These are phyloP conservation scores for Holothuria leucospilota DNA, from an alignment of 53 echinoderm and acorn worm genomes.

Conservation along the genomic window DNA sequence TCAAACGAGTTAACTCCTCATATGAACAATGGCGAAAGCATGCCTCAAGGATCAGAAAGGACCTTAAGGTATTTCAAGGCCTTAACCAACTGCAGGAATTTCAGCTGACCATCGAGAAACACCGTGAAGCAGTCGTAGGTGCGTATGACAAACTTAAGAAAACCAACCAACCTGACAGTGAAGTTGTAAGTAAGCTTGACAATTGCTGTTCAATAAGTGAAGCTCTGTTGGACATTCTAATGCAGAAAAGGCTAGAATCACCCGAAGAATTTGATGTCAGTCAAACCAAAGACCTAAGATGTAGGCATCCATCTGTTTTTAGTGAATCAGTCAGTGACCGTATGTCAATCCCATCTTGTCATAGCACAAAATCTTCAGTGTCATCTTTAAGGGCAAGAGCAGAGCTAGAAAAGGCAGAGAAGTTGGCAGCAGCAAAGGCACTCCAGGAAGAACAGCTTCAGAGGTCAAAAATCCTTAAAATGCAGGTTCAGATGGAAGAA, in stretches of 20 bases:
- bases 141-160: background rate
- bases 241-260: background rate
- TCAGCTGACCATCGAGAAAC: background rate
- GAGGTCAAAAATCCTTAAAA: constrained; percentile 10
- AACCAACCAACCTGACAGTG: background rate
- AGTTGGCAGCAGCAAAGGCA: too few relatives aligned
- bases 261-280: background rate
- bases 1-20: background rate
- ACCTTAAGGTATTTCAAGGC: background rate
- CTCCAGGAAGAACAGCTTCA: constrained; percentile 18
- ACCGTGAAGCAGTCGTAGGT: background rate
- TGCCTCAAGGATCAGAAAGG: background rate
- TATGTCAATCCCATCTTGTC: background rate
- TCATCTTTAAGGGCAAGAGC: background rate
- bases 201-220: background rate
- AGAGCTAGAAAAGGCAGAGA: constrained; percentile 7
- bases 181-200: background rate
- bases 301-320: background rate
- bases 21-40: background rate
- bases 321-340: background rate
- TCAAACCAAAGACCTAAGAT: background rate
- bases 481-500: constrained; percentile 23
- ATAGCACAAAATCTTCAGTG: background rate
- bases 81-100: background rate
- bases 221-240: background rate